Evolutionary conservation across 2,113 vertebrate genomes (phyloP).

Genomic region (Thamnaconus septentrionalis): DNA sequence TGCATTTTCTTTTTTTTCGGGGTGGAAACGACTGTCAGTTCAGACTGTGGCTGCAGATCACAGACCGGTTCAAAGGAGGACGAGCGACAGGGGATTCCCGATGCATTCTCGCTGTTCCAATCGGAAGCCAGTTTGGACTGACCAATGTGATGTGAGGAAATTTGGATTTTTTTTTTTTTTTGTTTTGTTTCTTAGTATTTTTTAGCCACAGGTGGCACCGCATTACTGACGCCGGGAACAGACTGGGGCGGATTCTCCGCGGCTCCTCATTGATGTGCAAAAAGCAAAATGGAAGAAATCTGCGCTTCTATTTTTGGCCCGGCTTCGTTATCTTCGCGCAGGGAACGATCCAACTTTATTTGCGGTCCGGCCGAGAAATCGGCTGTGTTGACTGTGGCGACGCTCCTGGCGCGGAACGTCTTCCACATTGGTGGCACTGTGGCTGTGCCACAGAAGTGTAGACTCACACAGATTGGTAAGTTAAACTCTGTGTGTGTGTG

Average conservation of each 20-base stretch:
- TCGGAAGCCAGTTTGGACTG: slow-evolving; percentile 7
- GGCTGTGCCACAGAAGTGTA: slow-evolving; percentile 74
- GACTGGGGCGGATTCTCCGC: slow-evolving; percentile 9
- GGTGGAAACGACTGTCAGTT: too few species aligned
- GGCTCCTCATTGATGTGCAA: not conserved
- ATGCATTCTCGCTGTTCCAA: slow-evolving; percentile 19
- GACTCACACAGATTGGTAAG: slow-evolving; percentile 81
- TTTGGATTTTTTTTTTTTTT: slow-evolving; percentile 3
- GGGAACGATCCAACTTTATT: slow-evolving; percentile 36
- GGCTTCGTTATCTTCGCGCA: slow-evolving; percentile 17
- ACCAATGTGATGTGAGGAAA: slow-evolving; percentile 17
- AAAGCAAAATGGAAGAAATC: slow-evolving; percentile 49
- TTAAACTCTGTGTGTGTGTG: slow-evolving; percentile 6
- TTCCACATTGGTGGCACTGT: slow-evolving; percentile 77
- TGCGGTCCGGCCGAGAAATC: slow-evolving; percentile 39
- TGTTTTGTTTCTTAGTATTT: not conserved
- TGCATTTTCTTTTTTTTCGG: too few species aligned
- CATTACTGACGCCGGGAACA: slow-evolving; percentile 11
- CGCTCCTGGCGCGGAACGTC: slow-evolving; percentile 72
- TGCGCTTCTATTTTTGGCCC: slow-evolving; percentile 38
- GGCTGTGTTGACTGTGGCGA: slow-evolving; percentile 58
- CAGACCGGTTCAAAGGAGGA: slow-evolving; percentile 28
- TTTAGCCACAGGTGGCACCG: slow-evolving; percentile 40
- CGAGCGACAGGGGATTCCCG: slow-evolving; percentile 29
- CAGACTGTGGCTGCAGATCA: slow-evolving; percentile 38